Evolutionary conservation across 2,797 vertebrate species (phyloP).

Genomic region (Syndactyla subalaris): DNA sequence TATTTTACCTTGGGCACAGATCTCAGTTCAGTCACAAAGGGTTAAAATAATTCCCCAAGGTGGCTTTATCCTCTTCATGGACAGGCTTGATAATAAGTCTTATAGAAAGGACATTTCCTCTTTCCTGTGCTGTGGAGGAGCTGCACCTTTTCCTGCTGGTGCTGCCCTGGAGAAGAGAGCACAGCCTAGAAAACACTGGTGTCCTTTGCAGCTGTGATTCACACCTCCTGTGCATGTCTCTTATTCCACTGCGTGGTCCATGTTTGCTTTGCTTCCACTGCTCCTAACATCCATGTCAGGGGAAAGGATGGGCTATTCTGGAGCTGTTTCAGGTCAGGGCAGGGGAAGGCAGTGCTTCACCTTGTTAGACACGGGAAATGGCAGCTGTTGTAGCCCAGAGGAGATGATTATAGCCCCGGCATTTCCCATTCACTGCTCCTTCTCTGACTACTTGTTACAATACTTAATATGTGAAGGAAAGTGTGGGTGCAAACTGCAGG

Average conservation of each 20-base stretch:
- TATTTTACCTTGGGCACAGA: not conserved
- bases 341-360: not conserved
- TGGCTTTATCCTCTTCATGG: not conserved
- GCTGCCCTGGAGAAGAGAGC: not conserved
- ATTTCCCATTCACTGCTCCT: not conserved
- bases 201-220: not conserved
- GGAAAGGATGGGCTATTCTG: not conserved
- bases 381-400: not conserved
- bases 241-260: not conserved
- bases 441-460: not conserved
- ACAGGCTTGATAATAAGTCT: not conserved
- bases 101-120: not conserved
- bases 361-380: not conserved
- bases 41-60: constrained; percentile 21
- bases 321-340: not conserved
- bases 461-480: not conserved
- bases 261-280: not conserved
- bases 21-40: not conserved
- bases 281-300: not conserved
- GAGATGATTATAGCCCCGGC: not conserved
- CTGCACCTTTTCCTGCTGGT: not conserved
- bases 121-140: not conserved
- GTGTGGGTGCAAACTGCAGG: not conserved
- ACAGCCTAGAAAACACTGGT: not conserved
- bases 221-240: not conserved